Evolutionary conservation across 1,140 invertebrate species (phyloP).

Genomic region (Drosophila cardini): DNA sequence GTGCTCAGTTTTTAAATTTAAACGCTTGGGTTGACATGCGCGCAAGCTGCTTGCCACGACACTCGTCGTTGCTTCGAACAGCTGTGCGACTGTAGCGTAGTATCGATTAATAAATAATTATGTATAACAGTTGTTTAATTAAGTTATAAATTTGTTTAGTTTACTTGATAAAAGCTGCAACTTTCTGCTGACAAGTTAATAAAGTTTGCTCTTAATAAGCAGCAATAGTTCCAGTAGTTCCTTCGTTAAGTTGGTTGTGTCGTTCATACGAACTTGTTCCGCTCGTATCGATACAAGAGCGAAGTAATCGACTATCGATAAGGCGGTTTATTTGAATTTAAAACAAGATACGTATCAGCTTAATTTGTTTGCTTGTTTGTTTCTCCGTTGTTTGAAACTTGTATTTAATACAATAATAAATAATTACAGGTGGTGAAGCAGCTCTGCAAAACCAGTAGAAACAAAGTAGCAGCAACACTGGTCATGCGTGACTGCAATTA

Average conservation of each 20-base stretch:
- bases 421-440: neutral
- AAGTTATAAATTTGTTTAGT: neutral
- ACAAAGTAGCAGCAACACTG: constrained; percentile 2
- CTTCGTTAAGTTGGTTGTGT: neutral
- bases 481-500: constrained; percentile 34
- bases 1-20: constrained; percentile 9
- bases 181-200: neutral
- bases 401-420: neutral
- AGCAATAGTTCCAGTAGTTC: neutral
- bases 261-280: constrained; percentile 1
- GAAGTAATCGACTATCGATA: neutral
- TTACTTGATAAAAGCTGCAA: neutral
- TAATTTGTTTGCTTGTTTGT: neutral
- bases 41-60: constrained; percentile 12
- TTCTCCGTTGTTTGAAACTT: neutral
- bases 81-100: neutral
- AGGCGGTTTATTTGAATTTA: neutral
- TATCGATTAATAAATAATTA: neutral
- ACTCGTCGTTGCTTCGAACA: constrained; percentile 4
- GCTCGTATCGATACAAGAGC: neutral
- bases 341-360: neutral
- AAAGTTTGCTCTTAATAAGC: neutral
- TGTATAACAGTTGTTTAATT: neutral
- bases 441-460: neutral
- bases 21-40: neutral